These are phyloP conservation scores for Caenorhabditis auriculariae DNA, from an alignment of 2,888 invertebrate genomes.

Conservation along the genomic window DNA sequence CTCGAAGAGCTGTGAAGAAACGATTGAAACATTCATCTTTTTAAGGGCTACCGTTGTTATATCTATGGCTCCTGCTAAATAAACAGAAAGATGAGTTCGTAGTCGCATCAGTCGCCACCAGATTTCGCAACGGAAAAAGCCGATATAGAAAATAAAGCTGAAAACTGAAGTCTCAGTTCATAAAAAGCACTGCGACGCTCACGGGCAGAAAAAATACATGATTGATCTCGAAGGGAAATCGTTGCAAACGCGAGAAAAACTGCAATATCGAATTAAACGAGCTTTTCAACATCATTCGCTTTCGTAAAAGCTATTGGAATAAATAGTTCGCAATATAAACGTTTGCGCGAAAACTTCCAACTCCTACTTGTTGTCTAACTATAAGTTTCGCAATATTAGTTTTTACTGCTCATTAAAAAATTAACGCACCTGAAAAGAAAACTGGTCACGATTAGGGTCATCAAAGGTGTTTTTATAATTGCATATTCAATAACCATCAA, in stretches of 20 bases:
- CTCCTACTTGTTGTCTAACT: too few species aligned
- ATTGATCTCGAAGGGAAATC: slow-evolving; percentile 79
- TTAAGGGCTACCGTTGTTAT: slow-evolving; percentile 7
- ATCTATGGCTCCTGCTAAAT: slow-evolving; percentile 17
- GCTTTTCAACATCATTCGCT: background rate
- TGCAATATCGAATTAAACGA: slow-evolving; percentile 22
- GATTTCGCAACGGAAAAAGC: slow-evolving; percentile 38
- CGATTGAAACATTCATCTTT: background rate
- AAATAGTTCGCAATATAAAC: too few species aligned
- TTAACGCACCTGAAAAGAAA: slow-evolving; percentile 48
- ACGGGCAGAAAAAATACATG: slow-evolving; percentile 87
- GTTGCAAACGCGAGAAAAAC: slow-evolving; percentile 71
- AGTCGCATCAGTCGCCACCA: slow-evolving; percentile 15
- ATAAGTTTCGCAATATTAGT: background rate
- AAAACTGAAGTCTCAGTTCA: slow-evolving; percentile 26
- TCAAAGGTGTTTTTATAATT: slow-evolving; percentile 57
- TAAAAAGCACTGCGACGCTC: slow-evolving; percentile 67
- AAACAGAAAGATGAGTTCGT: slow-evolving; percentile 5
- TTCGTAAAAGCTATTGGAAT: too few species aligned
- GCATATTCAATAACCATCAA: slow-evolving; percentile 47
- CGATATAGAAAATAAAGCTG: slow-evolving; percentile 64
- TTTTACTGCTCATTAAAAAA: slow-evolving; percentile 67
- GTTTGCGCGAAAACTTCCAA: too few species aligned
- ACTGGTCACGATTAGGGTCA: slow-evolving; percentile 55
- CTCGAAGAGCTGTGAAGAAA: slow-evolving; percentile 23